Evolutionary conservation across 2,888 invertebrate genomes (phyloP).

Genomic region (Drosophila maculinotata): DNA sequence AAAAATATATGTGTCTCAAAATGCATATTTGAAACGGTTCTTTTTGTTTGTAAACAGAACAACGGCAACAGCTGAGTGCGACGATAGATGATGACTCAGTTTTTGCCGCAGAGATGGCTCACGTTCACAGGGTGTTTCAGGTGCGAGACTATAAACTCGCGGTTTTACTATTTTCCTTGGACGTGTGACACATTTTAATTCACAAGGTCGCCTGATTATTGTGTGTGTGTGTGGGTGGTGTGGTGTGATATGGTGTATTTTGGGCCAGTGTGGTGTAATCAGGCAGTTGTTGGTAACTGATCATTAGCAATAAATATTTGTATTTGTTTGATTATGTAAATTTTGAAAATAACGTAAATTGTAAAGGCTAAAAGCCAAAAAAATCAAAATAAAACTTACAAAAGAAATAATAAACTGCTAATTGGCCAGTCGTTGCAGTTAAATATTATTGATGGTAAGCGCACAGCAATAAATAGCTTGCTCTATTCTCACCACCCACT

Average conservation of each 20-base stretch:
- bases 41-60: slow-evolving; percentile 74
- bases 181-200: slow-evolving; percentile 52
- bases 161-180: slow-evolving; percentile 28
- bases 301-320: slow-evolving; percentile 47
- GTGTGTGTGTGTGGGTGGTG: slow-evolving; percentile 4
- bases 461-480: too few species aligned
- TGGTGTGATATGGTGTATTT: slow-evolving; percentile 21
- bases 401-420: slow-evolving; percentile 21
- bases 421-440: slow-evolving; percentile 13
- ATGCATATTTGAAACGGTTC: slow-evolving; percentile 28
- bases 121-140: slow-evolving; percentile 35
- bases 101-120: slow-evolving; percentile 13
- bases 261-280: slow-evolving; percentile 20
- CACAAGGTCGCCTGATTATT: slow-evolving; percentile 37
- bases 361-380: slow-evolving; percentile 33
- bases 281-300: slow-evolving; percentile 28
- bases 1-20: not conserved
- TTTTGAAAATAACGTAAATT: too few species aligned
- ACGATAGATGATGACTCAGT: slow-evolving; percentile 36
- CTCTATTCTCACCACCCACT: too few species aligned
- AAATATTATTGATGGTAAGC: not conserved
- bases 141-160: slow-evolving; percentile 10
- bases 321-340: slow-evolving; percentile 49
- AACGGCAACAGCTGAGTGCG: slow-evolving; percentile 45
- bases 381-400: slow-evolving; percentile 33